Evolutionary conservation across 23 tunicate genomes (phyloP), one percentile per base, ranked within the genome.

Genomic region (Oikopleura albicans): DNA sequence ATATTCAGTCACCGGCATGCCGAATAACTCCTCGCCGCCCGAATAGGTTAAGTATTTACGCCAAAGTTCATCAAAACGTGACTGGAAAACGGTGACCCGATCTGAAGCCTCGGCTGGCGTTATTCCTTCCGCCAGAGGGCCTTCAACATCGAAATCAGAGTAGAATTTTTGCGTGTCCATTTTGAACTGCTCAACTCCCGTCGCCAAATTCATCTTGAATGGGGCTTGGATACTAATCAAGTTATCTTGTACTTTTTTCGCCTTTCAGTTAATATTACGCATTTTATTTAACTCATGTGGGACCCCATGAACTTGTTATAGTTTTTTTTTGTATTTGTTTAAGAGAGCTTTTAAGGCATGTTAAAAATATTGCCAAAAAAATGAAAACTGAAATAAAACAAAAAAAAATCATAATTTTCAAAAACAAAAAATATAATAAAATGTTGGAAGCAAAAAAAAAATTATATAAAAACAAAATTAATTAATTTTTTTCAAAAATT

Each of bases 21-120:
- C 99, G 57, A 95, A 95, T 56, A 95, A 56, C 56, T 95, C 99
- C 83, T 95, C 99, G 27, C 99, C 99, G 38, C 90, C 99, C 40
- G 88, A 87, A 92, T 90, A 90, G 57, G 96, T 95, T 40, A 88
- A 89, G 41, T 41, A 95, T 56, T 95, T 90, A 27, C 99, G 86
- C 99, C 99, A 95, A 84, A 95, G 75, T 37, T 95, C 99, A 75
- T 91, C 96, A 41, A 95, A 95, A 66, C 99, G 83, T 91, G 92
- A 88, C 41, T 90, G 96, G 56, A 63, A 95, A 33, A 95, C 96
- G 76, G 91, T 95, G 39, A 95, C 86, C 35, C 91, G 83, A 75
- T 95, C 99, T 40, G 91, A 91, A 0, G 99, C 99, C 86, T 95
- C 99, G 37, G 84, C 83, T 0, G 99, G 99, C 22, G 91, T 84